Evolutionary conservation across 2,797 vertebrate genomes (phyloP), one percentile per base, ranked within the genome.

Genomic region (Micropoecilia bifurca): DNA sequence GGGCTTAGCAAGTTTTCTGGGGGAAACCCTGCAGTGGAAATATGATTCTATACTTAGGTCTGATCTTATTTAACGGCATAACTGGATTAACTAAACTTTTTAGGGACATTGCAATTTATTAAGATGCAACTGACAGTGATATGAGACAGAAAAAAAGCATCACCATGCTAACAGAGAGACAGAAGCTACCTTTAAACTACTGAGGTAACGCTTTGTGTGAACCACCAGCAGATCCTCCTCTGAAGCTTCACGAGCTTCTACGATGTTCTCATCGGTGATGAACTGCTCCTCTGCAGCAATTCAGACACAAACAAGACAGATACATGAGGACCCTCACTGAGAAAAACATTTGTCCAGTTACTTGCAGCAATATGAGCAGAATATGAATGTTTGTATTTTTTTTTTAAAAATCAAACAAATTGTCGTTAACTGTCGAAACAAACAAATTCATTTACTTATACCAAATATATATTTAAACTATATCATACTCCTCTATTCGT

Each of bases 211-310:
- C 81, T 96, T 96, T 4, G 97, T 97, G 88, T 99, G 98, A 83
- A 96, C 97, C 79, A 99, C 97, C 88, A 98, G 92, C 80, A 99
- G 96, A 87, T 99, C 98, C 28, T 98, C 97, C 61, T 99, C 98
- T 0, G 95, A 95, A 14, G 98, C 98, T 90, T 99, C 98, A 41
- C 84, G 93, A 0, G 98, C 98, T 91, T 95, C 93, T 72, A 99
- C 97, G 2, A 99, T 95, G 91, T 92, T 95, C 55, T 94, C 93
- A 89, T 99, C 97, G 3, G 95, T 95, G 88, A 99, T 89, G 69
- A 99, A 95, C 85, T 97, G 96, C 92, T 97, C 98, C 91, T 99
- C 98, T 99, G 92, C 82, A 91, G 95, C 20, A 92, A 63, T 10
- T 46, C 0, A 72, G 10, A 48, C 18, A 5, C 39, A 39, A 69